phyloP scores from a whole-genome alignment of 2,113 vertebrate genomes.

The Rhinoderma darwinii region DNA sequence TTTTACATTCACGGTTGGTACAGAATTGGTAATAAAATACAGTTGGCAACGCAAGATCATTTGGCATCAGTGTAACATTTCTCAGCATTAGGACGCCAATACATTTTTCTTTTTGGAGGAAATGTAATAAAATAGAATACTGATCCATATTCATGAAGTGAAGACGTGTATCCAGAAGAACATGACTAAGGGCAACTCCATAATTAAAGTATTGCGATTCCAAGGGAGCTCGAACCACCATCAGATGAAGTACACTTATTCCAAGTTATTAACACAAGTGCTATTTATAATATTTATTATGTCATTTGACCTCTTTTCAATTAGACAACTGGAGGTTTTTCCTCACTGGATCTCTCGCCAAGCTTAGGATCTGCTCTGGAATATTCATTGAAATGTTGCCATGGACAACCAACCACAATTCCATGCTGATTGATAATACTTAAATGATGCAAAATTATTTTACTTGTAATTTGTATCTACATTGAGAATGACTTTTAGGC shows the following conservation, averaged over 20 bases:
- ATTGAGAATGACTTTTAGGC: too few species aligned
- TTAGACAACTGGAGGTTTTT: too few species aligned
- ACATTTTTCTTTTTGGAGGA: background rate
- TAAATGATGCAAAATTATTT: background rate
- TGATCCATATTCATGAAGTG: background rate
- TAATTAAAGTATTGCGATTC: background rate
- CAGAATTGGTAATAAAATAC: background rate
- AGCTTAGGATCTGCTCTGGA: background rate
- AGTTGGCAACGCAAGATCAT: background rate
- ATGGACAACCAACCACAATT: background rate
- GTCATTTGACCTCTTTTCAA: too few species aligned
- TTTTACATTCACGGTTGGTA: conserved; percentile 9
- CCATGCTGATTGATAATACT: background rate
- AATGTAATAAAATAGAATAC: background rate
- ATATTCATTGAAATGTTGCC: background rate
- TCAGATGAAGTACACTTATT: background rate
- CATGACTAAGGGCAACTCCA: background rate
- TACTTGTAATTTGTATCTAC: background rate
- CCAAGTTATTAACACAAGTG: background rate
- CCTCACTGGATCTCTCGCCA: background rate
- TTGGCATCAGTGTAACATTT: background rate
- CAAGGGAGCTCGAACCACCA: background rate
- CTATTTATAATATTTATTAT: too few species aligned
- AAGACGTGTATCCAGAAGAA: background rate
- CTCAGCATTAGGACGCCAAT: background rate